A percentile compares a stretch with the other conserved stretches of the same genome.
Conservation (phyloP, 2,113 vertebrate genomes). For the Rattus rattus region DNA sequence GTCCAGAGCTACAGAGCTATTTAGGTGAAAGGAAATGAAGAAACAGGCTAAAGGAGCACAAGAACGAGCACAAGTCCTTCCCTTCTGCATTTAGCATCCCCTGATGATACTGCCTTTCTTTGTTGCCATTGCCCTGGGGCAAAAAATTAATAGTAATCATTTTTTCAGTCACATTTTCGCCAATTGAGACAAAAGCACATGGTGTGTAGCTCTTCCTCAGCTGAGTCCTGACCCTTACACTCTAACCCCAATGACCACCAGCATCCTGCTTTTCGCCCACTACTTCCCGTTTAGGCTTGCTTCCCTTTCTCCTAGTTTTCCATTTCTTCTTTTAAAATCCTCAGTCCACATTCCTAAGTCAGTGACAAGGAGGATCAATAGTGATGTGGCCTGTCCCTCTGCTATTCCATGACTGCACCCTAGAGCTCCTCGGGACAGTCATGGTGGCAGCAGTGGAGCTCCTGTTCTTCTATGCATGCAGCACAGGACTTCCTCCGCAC, state of each 20-base stretch:
- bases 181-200: conserved; percentile 30
- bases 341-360: neutral
- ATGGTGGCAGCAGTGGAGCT: neutral
- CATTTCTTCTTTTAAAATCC: conserved; percentile 49
- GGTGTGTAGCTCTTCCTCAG: neutral
- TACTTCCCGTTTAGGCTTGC: neutral
- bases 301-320: neutral
- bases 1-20: neutral
- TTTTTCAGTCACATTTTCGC: neutral
- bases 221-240: neutral
- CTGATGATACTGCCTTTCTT: neutral
- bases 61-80: neutral
- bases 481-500: neutral
- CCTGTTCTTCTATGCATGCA: neutral
- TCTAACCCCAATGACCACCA: neutral
- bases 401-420: neutral
- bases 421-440: neutral
- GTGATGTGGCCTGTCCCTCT: neutral
- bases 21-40: conserved; percentile 45
- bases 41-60: conserved; percentile 20
- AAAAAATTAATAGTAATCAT: neutral
- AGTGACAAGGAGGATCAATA: neutral
- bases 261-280: neutral
- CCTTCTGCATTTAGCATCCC: conserved; percentile 3
- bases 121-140: neutral